Base-by-base conservation (phyloP, 2,797 vertebrate species). In the Thamnophis elegans region DNA sequence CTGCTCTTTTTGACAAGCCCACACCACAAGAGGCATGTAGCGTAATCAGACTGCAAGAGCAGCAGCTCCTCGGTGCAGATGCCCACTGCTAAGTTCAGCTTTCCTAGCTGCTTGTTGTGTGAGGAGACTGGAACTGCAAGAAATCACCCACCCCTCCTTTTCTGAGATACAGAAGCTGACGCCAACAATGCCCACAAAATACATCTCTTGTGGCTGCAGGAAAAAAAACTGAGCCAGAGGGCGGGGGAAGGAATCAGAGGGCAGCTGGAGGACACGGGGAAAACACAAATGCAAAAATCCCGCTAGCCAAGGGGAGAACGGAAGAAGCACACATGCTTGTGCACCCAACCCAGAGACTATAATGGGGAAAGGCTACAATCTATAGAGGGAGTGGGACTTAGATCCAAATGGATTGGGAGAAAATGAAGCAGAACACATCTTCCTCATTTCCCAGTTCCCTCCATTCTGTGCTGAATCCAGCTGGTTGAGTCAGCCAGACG, bases 371-470 rank as follows among this genome's bases (percentile, higher is more conserved):
- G 47, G 42, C 60, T 62, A 87, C 26, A 73, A 58, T 92, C 54
- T 91, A 55, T 62, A 54, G 51, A 65, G 59, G 90, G 51, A 32
- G n/a, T n/a, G 36, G 36, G 42, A 53, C 25, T 13, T 5, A 58
- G 82, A 92, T 54, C 55, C 59, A 25, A 85, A 85, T n/a, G 56
- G 53, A 42, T 3, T n/a, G n/a, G 68, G 47, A 22, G 20, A 11
- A 47, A 88, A 62, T 22, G 28, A 90, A 65, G 32, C 85, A 91
- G 89, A 91, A 82, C 68, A 65, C 88, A 91, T 87, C 88, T 87
- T 90, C 88, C 90, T 93, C 92, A 87, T 86, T 85, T 92, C 86
- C 93, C 51, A 94, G 59, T 94, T 94, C 94, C 60, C 92, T 62
- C 88, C 85, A 42, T 93, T 78, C 60, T 65, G 25, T 85, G 85